Evolutionary conservation across 2,797 vertebrate species (phyloP).

Genomic region (Enteromius treurensis): DNA sequence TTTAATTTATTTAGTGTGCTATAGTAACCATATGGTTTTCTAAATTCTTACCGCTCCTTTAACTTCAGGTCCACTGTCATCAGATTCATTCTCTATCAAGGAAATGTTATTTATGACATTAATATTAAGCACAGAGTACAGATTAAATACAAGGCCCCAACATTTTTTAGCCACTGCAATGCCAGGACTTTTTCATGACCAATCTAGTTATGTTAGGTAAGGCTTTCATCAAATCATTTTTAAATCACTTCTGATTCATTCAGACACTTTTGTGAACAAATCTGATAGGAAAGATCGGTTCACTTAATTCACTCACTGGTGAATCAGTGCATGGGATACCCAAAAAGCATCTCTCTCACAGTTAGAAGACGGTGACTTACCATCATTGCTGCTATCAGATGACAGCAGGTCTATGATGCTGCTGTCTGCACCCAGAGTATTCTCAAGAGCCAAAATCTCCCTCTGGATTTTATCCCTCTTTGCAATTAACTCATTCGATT

Average conservation of each 20-base stretch:
- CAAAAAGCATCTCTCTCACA: not conserved
- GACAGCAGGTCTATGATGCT: slow-evolving; percentile 46
- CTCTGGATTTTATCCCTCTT: slow-evolving; percentile 58
- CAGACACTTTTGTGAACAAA: not conserved
- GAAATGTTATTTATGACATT: not conserved
- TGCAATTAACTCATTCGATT: slow-evolving; percentile 48
- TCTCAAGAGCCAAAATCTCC: slow-evolving; percentile 62
- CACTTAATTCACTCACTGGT: not conserved
- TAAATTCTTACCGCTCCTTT: slow-evolving; percentile 48
- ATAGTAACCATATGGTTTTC: not conserved
- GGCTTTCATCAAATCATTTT: not conserved
- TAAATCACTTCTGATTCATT: not conserved
- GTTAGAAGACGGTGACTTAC: slow-evolving; percentile 40
- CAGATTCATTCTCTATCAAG: slow-evolving; percentile 54
- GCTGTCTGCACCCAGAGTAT: slow-evolving; percentile 33
- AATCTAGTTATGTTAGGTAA: not conserved
- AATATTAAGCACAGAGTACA: not conserved
- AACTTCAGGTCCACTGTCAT: slow-evolving; percentile 47
- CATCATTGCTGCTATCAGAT: slow-evolving; percentile 52
- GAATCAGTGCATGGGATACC: not conserved
- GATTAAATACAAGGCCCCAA: not conserved
- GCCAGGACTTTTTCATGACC: not conserved
- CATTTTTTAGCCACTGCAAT: not conserved
- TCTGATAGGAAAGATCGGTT: not conserved
- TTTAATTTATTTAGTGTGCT: not conserved